These are phyloP conservation scores for Xestia sexstrigata DNA, from an alignment of 2,888 invertebrate genomes.

Conservation along the genomic window DNA sequence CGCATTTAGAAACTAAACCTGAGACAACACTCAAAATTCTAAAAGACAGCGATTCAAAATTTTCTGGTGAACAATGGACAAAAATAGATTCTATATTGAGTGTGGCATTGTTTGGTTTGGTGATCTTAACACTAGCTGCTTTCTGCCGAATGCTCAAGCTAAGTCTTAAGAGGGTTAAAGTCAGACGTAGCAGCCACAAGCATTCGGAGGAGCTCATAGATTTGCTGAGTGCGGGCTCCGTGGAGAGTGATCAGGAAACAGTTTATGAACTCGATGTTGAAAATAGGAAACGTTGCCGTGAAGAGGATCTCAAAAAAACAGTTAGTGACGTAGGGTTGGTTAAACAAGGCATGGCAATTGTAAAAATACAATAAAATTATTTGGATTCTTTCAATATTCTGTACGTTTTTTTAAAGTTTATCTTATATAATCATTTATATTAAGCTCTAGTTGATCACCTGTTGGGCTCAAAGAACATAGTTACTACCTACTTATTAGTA, in stretches of 20 bases:
- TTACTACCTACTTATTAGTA: background rate
- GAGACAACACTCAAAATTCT: slow-evolving; percentile 37
- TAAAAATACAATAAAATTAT: background rate
- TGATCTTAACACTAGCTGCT: slow-evolving; percentile 62
- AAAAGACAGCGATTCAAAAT: slow-evolving; percentile 58
- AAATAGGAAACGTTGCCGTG: slow-evolving; percentile 25
- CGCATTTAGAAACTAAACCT: slow-evolving; percentile 28
- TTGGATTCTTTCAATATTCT: background rate
- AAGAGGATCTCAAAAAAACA: slow-evolving; percentile 15
- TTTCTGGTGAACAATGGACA: slow-evolving; percentile 72
- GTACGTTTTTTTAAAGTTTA: background rate
- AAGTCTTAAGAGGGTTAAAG: slow-evolving; percentile 39
- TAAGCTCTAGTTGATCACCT: background rate
- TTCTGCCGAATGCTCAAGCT: slow-evolving; percentile 63
- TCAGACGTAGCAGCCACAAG: slow-evolving; percentile 14
- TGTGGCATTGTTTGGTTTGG: slow-evolving; percentile 66
- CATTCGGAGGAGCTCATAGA: slow-evolving; percentile 61
- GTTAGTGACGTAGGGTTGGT: background rate
- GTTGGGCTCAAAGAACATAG: background rate
- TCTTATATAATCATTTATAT: background rate
- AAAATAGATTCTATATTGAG: slow-evolving; percentile 74
- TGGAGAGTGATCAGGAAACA: slow-evolving; percentile 72
- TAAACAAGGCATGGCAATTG: background rate
- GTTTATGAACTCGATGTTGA: slow-evolving; percentile 65
- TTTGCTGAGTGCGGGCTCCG: slow-evolving; percentile 62